Percentiles rank a stretch among this genome's conserved stretches.
These are phyloP conservation scores for Enteromius mattozi DNA, from an alignment of 2,797 vertebrate genomes.

Conservation along the genomic window DNA sequence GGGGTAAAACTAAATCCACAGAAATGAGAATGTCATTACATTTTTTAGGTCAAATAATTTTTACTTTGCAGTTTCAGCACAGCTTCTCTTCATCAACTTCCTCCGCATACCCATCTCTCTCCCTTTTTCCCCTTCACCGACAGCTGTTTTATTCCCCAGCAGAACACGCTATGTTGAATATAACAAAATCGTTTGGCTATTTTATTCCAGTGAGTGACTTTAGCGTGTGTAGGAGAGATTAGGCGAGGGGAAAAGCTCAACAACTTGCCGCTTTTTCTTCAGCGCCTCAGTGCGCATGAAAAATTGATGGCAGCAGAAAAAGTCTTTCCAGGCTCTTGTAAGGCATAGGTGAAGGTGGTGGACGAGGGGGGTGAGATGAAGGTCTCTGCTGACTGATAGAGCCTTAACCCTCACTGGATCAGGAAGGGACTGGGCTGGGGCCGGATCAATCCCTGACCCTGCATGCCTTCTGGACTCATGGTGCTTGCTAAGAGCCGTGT, in stretches of 20 bases:
- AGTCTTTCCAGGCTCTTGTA: conserved; percentile 50
- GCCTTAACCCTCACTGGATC: conserved; percentile 31
- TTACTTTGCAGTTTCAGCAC: neutral
- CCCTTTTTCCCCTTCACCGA: conserved; percentile 52
- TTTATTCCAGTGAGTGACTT: conserved; percentile 57
- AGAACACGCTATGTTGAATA: conserved; percentile 55
- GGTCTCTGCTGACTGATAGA: conserved; percentile 2
- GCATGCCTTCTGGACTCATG: conserved; percentile 7
- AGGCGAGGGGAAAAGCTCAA: conserved; percentile 49
- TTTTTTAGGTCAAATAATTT: conserved; percentile 1
- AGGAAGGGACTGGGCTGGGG: conserved; percentile 2
- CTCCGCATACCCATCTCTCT: conserved; percentile 33
- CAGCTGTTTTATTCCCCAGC: conserved; percentile 34
- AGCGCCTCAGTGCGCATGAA: conserved; percentile 53
- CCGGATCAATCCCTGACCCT: conserved; percentile 22
- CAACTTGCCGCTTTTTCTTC: conserved; percentile 46
- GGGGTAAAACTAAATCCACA: conserved; percentile 12
- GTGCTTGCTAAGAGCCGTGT: neutral
- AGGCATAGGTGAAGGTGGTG: conserved; percentile 42
- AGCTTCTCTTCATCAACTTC: conserved; percentile 21
- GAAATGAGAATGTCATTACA: neutral
- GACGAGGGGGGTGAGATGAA: neutral
- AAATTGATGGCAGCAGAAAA: conserved; percentile 56
- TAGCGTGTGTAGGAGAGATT: conserved; percentile 54
- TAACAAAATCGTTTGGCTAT: conserved; percentile 51